Evolutionary conservation across 64 coral and sea anemone genomes (phyloP), one percentile per base, ranked within the genome.

Genomic region (Porites australiensis): DNA sequence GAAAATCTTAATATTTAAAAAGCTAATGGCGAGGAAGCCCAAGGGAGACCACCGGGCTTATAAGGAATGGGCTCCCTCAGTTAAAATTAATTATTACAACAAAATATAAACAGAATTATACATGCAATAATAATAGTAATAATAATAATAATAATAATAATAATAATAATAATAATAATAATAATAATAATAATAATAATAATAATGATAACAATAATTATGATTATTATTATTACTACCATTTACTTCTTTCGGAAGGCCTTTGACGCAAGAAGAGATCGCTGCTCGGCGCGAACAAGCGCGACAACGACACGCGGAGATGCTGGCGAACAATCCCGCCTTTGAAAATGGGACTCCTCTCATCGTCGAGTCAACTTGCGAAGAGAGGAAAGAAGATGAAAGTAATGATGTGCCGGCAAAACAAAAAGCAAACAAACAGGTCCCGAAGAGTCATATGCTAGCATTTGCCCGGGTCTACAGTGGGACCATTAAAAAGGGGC

Each of bases 391-490:
- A 16, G 47, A 59, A 76, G 90, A 84, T 5, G 88, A 80, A 57
- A 72, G 53, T 49, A 65, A 59, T 4, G 92, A 93, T 3, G 54
- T 15, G 62, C 64, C n/a, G n/a, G 18, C 11, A 18, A 77, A 90
- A 57, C 44, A 16, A 12, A 43, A 55, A 16, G 44, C 64, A 13
- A 20, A 65, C 14, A 50, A 88, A 50, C 18, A 91, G 61, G 43
- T 27, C 13, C 86, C 90, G 8, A 93, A 90, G 65, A 96, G 71
- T 75, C 88, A 96, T 61, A 88, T 98, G 90, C 64, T 98, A 50
- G 97, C 97, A 1, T 98, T 98, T 22, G 97, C 97, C 13, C 86
- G 97, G 2, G 97, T 98, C 18, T 98, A 96, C 62, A 98, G 97
- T 52, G 97, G 97, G 45, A 82, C 83, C 44, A 74, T 98, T 53